Evolutionary conservation across 92 coral and sea anemone genomes (phyloP), one percentile per base, ranked within the genome.

Genomic region (Phenganax marumi): DNA sequence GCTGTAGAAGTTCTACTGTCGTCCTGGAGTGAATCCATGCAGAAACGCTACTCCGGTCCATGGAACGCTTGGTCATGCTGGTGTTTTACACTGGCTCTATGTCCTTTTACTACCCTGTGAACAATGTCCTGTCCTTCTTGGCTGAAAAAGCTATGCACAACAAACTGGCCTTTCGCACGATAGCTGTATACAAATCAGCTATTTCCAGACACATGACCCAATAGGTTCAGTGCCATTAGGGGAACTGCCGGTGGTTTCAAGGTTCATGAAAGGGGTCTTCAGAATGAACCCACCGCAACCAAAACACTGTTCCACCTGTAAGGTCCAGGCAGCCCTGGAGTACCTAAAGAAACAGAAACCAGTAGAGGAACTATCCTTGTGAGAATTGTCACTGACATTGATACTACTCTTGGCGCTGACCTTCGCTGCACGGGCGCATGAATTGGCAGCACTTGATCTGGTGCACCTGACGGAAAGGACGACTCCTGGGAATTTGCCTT

Each of bases 51-150:
- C 62, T 50, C 24, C 39, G 86, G 85, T 0, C 88, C 90, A 14
- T 87, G 90, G 82, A 48, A 73, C 23, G 81, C 81, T 7, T 87
- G 90, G 85, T 63, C 84, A 55, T 14, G 77, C 14, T 87, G 85
- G 85, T 84, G 90, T 74, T 18, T 57, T 76, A 33, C 48, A 75
- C 82, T 53, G 81, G 12, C 76, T 23, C 23, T 72, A 69, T 87
- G 90, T 50, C 76, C 75, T 87, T 55, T 83, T 57, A 74, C 81
- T 25, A 87, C 87, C 19, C 84, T n/a, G 85, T 87, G 11, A 70
- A 61, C 19, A 73, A 58, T 48, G 82, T 87, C 14, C 63, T 87
- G 61, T 26, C 75, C 43, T 87, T 84, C 80, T 46, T 84, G 51
- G 82, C 69, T 10, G 79, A 73, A 50, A 26, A 50, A 22, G 43